These are phyloP conservation scores for Leptopterna dolabrata DNA, from an alignment of 2,888 invertebrate genomes.

Conservation along the genomic window DNA sequence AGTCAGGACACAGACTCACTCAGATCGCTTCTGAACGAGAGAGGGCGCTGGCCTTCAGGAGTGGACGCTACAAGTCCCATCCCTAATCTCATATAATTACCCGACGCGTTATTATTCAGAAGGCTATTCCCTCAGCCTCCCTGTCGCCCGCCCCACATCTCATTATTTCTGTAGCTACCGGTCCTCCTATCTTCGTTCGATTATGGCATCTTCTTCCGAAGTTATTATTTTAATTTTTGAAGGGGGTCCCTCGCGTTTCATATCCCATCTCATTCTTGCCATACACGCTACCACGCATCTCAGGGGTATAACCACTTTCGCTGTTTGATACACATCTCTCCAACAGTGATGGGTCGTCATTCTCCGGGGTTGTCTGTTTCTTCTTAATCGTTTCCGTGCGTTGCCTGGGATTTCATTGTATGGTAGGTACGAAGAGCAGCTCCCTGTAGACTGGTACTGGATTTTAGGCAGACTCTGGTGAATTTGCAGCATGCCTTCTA, in stretches of 20 bases:
- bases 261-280: background rate
- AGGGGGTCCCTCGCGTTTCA: background rate
- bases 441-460: no score
- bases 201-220: background rate
- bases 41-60: background rate
- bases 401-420: background rate
- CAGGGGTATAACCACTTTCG: background rate
- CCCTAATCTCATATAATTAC: slow-evolving; percentile 3
- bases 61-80: background rate
- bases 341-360: background rate
- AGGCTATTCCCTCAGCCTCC: background rate
- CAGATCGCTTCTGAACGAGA: background rate
- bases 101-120: background rate
- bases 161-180: slow-evolving; percentile 11
- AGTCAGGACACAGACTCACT: no score
- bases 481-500: no score
- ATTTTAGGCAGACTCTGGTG: no score
- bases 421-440: no score
- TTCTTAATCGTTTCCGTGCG: background rate
- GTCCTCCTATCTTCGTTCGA: background rate
- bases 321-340: background rate
- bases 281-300: background rate
- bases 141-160: background rate
- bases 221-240: slow-evolving; percentile 3
- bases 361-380: background rate